These are phyloP conservation scores for Hybos culiciformis DNA, from an alignment of 2,888 invertebrate genomes.

Conservation along the genomic window DNA sequence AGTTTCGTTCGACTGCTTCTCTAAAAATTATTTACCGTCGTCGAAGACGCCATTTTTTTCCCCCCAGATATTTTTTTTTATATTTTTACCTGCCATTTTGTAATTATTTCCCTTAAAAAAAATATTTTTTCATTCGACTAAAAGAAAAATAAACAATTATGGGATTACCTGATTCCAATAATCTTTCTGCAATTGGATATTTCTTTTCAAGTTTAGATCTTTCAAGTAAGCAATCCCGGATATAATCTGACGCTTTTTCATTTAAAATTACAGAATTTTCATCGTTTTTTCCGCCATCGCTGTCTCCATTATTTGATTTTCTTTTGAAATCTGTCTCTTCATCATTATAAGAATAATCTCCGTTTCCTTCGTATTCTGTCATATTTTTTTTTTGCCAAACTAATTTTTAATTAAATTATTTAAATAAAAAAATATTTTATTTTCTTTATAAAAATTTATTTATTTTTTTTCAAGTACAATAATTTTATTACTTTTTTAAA, in stretches of 20 bases:
- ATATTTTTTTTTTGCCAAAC: conserved; percentile 27
- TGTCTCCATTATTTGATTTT: conserved; percentile 28
- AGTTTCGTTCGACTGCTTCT: too few species aligned
- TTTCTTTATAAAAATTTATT: too few species aligned
- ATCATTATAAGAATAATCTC: conserved; percentile 32
- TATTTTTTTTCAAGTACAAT: too few species aligned
- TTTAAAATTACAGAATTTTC: conserved; percentile 37
- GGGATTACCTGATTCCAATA: conserved; percentile 66
- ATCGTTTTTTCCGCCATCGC: conserved; percentile 33
- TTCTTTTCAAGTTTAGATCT: conserved; percentile 53
- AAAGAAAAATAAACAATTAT: too few species aligned
- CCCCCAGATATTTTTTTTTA: conserved; percentile 1
- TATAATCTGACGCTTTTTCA: conserved; percentile 65
- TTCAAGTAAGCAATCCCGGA: conserved; percentile 57
- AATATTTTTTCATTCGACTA: background rate
- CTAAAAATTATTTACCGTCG: too few species aligned
- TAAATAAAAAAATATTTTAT: too few species aligned
- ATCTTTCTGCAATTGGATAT: conserved; percentile 52
- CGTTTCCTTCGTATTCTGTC: conserved; percentile 35
- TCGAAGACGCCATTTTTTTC: conserved; percentile 14
- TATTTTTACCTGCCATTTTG: background rate
- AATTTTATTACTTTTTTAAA: too few species aligned
- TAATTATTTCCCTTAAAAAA: background rate
- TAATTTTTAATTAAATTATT: too few species aligned
- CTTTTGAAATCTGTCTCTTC: conserved; percentile 31